A percentile compares a stretch with the other conserved stretches of the same genome.
Evolutionary conservation across 2,797 vertebrate genomes (phyloP).

Genomic region (Melanotaenia maccullochi): DNA sequence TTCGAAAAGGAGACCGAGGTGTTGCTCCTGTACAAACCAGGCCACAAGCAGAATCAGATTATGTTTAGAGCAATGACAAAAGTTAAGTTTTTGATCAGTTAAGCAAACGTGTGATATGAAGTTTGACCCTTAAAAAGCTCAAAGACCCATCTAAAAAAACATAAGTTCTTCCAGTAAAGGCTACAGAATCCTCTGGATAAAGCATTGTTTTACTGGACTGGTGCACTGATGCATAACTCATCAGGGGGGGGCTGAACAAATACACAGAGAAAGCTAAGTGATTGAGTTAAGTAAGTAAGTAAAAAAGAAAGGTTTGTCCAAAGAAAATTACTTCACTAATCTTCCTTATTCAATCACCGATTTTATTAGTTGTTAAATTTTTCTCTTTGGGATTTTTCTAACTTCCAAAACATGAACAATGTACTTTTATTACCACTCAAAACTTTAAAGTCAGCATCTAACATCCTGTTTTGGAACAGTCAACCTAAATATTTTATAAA

Average conservation of each 20-base stretch:
- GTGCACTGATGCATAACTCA: constrained; percentile 36
- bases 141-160: neutral
- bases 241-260: constrained; percentile 39
- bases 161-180: constrained; percentile 22
- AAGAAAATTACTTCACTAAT: constrained; percentile 15
- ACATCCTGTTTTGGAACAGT: constrained; percentile 20
- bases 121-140: neutral
- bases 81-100: constrained; percentile 20
- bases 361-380: constrained; percentile 5
- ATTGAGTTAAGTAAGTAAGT: constrained; percentile 13
- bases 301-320: neutral
- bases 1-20: neutral
- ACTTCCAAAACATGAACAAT: constrained; percentile 10
- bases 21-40: neutral
- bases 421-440: neutral
- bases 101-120: constrained; percentile 25
- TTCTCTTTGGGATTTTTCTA: neutral
- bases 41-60: neutral
- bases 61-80: constrained; percentile 5
- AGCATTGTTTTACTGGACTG: constrained; percentile 36
- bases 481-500: constrained; percentile 42
- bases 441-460: constrained; percentile 3
- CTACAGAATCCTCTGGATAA: constrained; percentile 34
- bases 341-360: neutral
- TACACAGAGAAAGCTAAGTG: constrained; percentile 36